Base-by-base conservation (phyloP, 1,140 invertebrate species). In the Aphelenchoides fujianensis region DNA sequence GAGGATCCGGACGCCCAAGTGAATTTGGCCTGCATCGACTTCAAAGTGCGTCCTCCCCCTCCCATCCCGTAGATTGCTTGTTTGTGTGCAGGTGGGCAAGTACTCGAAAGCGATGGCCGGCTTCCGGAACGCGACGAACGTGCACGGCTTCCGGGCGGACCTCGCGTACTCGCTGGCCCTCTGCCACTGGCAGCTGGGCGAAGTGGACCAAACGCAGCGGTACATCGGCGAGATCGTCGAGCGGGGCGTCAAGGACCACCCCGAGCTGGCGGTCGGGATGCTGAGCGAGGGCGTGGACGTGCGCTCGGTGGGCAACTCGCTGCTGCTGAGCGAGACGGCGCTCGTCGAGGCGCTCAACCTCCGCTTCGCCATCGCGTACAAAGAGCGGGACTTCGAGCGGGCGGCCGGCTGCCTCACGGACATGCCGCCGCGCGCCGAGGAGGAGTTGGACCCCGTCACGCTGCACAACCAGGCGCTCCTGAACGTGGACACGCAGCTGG, bases 311-410 rank as follows among this genome's bases (percentile, higher is more conserved):
- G 96, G 95, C 16, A 99, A 98, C 86, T 96, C 95, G 1, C 87
- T 96, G 37, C 93, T 92, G 0, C 88, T 99, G 55, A 94, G 98
- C 82, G 91, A 98, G 85, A 97, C 95, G 27, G 94, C 94, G 35
- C 87, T 99, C 1, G 93, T 97, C 16, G 96, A 99, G 87, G 95
- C 96, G 0, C 97, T 98, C 81, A 99, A 98, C 87, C 88, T 99
- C 0, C 98, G 97, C 88, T 95, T 95, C 19, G 96, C 96, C 1
- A 95, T 98, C 77, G 95, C 98, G 86, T 98, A 94, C 86, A 92
- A 97, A 84, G 87, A 95, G 28, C 95, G 95, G 87, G 97, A 98
- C 85, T 89, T 90, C 83, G 92, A 94, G 77, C 90, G 91, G 23
- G 93, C 95, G 7, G 89, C 90, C 83, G 95, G 97, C 87, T 94